A percentile compares a stretch with the other conserved stretches of the same genome.
Conservation (phyloP, 2,888 invertebrate species). For the Leuctra nigra region DNA sequence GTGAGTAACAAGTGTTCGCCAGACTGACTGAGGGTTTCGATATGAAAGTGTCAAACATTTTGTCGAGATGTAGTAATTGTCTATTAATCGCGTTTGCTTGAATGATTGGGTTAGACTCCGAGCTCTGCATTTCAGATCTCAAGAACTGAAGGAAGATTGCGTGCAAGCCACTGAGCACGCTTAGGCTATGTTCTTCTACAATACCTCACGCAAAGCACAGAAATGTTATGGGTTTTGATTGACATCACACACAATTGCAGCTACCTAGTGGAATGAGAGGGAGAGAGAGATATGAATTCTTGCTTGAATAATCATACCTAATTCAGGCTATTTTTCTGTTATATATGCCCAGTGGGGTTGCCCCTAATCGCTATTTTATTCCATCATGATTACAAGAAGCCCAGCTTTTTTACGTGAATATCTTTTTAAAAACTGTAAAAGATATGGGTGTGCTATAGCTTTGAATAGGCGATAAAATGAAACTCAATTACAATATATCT, state of each 20-base stretch:
- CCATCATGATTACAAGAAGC: slow-evolving; percentile 3
- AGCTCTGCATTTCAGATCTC: too few species aligned
- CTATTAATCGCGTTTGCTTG: too few species aligned
- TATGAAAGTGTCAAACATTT: too few species aligned
- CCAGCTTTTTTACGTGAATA: slow-evolving; percentile 11
- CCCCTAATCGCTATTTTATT: slow-evolving; percentile 15
- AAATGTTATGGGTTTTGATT: slow-evolving; percentile 23
- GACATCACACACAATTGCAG: slow-evolving; percentile 20
- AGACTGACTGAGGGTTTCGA: too few species aligned
- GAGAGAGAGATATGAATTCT: slow-evolving; percentile 9
- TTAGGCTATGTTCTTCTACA: slow-evolving; percentile 9
- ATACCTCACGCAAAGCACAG: slow-evolving; percentile 24
- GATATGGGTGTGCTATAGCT: slow-evolving; percentile 11
- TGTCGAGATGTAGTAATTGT: too few species aligned
- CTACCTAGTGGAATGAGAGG: background rate
- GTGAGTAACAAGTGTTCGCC: too few species aligned
- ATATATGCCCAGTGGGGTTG: slow-evolving; percentile 8
- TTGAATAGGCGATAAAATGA: background rate
- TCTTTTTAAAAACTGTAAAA: slow-evolving; percentile 1
- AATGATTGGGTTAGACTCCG: too few species aligned
- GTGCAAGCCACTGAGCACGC: slow-evolving; percentile 19
- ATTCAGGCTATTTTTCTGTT: slow-evolving; percentile 9
- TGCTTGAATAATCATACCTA: slow-evolving; percentile 13
- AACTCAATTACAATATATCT: slow-evolving; percentile 11
- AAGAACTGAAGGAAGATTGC: background rate